phyloP scores from a whole-genome alignment of 2,797 vertebrate genomes.

The Tiaroga cobitis region DNA sequence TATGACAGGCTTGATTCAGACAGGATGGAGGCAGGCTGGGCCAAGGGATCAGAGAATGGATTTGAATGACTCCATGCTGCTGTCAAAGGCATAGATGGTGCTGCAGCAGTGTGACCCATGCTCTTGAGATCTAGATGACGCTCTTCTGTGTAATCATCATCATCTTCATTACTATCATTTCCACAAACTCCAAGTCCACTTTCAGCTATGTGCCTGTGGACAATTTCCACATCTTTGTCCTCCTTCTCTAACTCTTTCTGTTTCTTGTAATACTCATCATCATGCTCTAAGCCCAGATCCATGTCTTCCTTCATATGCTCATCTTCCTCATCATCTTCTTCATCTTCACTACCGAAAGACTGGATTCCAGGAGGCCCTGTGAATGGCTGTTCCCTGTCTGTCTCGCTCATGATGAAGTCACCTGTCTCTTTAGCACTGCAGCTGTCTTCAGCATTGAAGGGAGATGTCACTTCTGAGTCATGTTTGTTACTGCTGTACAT shows the following conservation, averaged over 20 bases:
- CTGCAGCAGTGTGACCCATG: conserved; percentile 67
- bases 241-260: conserved; percentile 70
- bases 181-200: conserved; percentile 61
- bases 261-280: conserved; percentile 62
- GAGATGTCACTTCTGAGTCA: conserved; percentile 25
- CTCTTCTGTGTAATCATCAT: conserved; percentile 66
- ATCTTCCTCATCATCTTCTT: conserved; percentile 73
- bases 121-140: conserved; percentile 68
- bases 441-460: background rate
- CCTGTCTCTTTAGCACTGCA: conserved; percentile 18
- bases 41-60: conserved; percentile 76
- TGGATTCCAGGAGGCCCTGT: conserved; percentile 79
- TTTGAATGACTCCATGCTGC: conserved; percentile 74
- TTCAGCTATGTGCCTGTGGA: conserved; percentile 73
- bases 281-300: conserved; percentile 74
- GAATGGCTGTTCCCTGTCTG: conserved; percentile 59
- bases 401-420: conserved; percentile 44
- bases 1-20: conserved; percentile 69
- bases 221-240: conserved; percentile 79
- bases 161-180: conserved; percentile 67
- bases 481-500: conserved; percentile 34
- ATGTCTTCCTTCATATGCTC: conserved; percentile 71
- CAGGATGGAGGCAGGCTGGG: conserved; percentile 65
- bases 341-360: conserved; percentile 75
- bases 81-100: conserved; percentile 55